phyloP scores from a whole-genome alignment of 2,797 vertebrate species.

The Chrysocyon brachyurus region DNA sequence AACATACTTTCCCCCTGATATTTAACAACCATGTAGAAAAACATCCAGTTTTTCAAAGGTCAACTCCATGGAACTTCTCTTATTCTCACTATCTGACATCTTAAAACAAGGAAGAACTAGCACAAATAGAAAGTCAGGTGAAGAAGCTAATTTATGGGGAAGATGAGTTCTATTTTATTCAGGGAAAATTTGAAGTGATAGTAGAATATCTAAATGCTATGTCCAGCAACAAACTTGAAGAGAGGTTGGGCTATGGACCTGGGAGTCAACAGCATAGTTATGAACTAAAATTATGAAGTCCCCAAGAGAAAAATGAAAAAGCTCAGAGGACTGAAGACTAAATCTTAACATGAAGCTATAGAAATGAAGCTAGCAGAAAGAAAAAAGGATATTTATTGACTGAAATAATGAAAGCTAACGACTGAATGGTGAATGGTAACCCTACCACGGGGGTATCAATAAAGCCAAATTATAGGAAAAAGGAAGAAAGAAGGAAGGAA shows the following conservation, averaged over 20 bases:
- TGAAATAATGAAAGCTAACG: background rate
- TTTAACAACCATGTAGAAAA: conserved; percentile 5
- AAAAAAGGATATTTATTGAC: background rate
- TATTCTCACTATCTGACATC: background rate
- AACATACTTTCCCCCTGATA: background rate
- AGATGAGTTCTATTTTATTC: conserved; percentile 31
- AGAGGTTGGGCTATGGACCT: background rate
- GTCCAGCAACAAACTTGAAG: background rate
- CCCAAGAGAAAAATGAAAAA: conserved; percentile 21
- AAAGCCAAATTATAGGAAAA: background rate
- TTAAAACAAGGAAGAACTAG: background rate
- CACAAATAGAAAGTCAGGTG: conserved; percentile 7
- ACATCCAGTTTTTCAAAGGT: background rate
- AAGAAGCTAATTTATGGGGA: background rate
- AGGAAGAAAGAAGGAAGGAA: background rate
- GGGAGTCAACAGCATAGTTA: background rate
- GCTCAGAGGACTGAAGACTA: background rate
- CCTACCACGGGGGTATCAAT: background rate
- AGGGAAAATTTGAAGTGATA: background rate
- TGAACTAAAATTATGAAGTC: background rate
- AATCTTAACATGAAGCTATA: background rate
- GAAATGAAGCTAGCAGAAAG: background rate
- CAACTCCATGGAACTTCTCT: background rate
- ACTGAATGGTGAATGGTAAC: background rate
- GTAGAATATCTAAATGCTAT: background rate